Evolutionary conservation across 2,113 vertebrate genomes (phyloP), one percentile per base, ranked within the genome.

Genomic region (Mastomys natalensis): DNA sequence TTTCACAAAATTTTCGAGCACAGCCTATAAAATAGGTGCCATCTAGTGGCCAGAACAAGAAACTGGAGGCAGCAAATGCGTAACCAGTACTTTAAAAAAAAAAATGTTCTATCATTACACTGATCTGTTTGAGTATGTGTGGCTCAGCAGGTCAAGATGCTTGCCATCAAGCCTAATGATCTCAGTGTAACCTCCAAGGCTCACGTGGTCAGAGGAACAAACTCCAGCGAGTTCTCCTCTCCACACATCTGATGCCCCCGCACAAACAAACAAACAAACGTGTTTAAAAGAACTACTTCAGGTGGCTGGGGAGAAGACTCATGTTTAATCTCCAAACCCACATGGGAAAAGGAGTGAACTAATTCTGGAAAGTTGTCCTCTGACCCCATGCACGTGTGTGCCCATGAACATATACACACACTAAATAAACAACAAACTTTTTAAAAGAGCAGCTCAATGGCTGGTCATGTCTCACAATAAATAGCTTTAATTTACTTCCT

Each of bases 11-110:
- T 90, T 86, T 15, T 90, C 89, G 12, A 88, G 45, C 81, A 96
- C 95, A 95, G 95, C 43, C 90, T 95, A 87, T 92, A 84, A 95
- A 96, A 94, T 0, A 68, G 95, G 92, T 91, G 96, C 97, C 97
- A 98, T 86, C 97, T 97, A 96, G 97, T 97, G 97, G 96, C 68
- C 74, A 87, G 0, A 93, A 90, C 29, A 89, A 96, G 95, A 93
- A 95, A 96, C 48, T 70, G 58, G 40, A 1, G 0, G 77, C 91
- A 95, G 40, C 16, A 90, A 62, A 2, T 0, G 13, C 13, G n/a
- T 66, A 95, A 31, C 45, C 21, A 73, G 7, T 34, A 21, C 51
- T 70, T 70, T 80, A 29, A 48, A 48, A 80, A 45, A 12, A 51
- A 51, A 80, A 48, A 4, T 31, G 48, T 13, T 29, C 17, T 62